Evolutionary conservation across 2,113 vertebrate genomes (phyloP).

Genomic region (Sigmodon hispidus): DNA sequence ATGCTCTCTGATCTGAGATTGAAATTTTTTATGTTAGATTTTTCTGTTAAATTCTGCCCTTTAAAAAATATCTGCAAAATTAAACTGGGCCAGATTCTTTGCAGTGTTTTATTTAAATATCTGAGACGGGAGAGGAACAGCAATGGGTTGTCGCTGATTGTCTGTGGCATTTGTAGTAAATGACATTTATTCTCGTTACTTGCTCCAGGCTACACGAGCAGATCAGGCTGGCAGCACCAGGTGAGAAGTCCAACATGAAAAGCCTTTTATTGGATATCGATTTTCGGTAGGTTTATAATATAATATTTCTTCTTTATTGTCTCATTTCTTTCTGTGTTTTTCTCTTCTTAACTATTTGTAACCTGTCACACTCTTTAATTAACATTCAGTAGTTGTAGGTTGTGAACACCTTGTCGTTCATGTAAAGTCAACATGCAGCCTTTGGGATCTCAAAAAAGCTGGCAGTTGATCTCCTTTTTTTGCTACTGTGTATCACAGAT

Average conservation of each 20-base stretch:
- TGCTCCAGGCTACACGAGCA: slow-evolving; percentile 93
- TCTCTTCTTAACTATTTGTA: slow-evolving; percentile 24
- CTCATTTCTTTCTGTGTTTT: slow-evolving; percentile 55
- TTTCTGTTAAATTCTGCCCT: neutral
- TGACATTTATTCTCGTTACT: slow-evolving; percentile 78
- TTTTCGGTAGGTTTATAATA: slow-evolving; percentile 90
- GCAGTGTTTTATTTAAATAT: slow-evolving; percentile 31
- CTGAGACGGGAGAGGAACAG: slow-evolving; percentile 49
- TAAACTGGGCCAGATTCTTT: slow-evolving; percentile 22
- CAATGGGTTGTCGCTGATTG: slow-evolving; percentile 35
- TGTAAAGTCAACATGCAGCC: neutral
- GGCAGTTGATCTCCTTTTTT: neutral
- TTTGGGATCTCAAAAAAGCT: neutral
- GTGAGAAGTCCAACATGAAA: slow-evolving; percentile 84
- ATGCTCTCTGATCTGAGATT: slow-evolving; percentile 17
- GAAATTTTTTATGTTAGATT: slow-evolving; percentile 49
- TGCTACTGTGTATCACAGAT: neutral
- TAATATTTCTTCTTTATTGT: slow-evolving; percentile 37
- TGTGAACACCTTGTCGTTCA: neutral
- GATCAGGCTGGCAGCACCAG: slow-evolving; percentile 88
- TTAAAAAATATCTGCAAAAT: slow-evolving; percentile 51
- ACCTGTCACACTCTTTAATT: neutral
- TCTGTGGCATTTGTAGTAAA: slow-evolving; percentile 55
- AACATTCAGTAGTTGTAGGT: slow-evolving; percentile 20
- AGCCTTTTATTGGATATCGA: slow-evolving; percentile 97